Evolutionary conservation across 2,113 vertebrate species (phyloP).

Genomic region (Vombatus ursinus): DNA sequence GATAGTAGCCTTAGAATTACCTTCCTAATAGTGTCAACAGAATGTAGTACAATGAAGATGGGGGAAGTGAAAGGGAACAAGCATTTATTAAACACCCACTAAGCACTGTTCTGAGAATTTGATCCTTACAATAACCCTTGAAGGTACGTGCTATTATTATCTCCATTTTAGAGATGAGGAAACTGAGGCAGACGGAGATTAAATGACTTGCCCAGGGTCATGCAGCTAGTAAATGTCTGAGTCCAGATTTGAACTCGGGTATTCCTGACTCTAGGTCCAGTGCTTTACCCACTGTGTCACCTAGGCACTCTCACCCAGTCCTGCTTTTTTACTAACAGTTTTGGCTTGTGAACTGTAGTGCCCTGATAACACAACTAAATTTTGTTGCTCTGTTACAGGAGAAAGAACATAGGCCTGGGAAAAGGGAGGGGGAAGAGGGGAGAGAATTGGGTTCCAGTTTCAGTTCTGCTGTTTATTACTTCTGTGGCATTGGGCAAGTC

Average conservation of each 20-base stretch:
- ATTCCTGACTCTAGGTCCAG: not conserved
- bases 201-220: not conserved
- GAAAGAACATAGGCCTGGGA: not conserved
- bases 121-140: not conserved
- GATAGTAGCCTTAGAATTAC: too few relatives aligned
- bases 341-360: not conserved
- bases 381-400: not conserved
- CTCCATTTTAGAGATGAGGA: not conserved
- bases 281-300: not conserved
- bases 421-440: not conserved
- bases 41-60: not conserved
- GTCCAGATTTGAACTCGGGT: not conserved
- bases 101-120: not conserved
- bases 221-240: not conserved
- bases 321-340: not conserved
- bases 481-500: not conserved
- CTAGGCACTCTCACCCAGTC: not conserved
- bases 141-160: not conserved
- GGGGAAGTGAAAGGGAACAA: not conserved
- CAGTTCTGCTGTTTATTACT: not conserved
- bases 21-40: not conserved
- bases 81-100: not conserved
- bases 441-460: slow-evolving; percentile 16
- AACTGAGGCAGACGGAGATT: not conserved
- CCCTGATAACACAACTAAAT: not conserved